Conservation (phyloP, 2,113 vertebrate species). For the Phyllostomus hastatus region DNA sequence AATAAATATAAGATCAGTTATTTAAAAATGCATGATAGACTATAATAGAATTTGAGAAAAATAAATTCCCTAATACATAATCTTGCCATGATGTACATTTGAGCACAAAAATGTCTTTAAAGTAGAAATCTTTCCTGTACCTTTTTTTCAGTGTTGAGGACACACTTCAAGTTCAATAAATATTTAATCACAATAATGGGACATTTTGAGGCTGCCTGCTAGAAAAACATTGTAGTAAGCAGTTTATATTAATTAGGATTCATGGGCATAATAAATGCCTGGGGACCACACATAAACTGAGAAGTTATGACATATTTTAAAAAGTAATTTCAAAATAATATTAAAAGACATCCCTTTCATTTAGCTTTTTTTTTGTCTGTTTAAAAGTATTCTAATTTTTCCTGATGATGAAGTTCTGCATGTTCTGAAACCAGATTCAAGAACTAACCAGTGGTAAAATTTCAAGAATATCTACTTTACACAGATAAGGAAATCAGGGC, state of each 20-base stretch:
- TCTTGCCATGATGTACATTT: not conserved
- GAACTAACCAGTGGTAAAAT: not conserved
- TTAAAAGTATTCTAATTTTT: not conserved
- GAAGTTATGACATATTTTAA: slow-evolving; percentile 49
- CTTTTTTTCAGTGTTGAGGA: slow-evolving; percentile 31
- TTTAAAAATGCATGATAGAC: not conserved
- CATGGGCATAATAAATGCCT: slow-evolving; percentile 18
- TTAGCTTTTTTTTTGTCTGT: not conserved
- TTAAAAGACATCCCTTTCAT: not conserved
- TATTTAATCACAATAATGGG: slow-evolving; percentile 71
- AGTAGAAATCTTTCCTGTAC: not conserved
- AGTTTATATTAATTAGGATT: slow-evolving; percentile 67
- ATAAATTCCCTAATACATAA: not conserved
- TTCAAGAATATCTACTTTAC: not conserved
- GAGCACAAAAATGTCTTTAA: slow-evolving; percentile 32
- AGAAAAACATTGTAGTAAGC: slow-evolving; percentile 61
- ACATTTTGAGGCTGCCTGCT: slow-evolving; percentile 57
- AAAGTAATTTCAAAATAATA: slow-evolving; percentile 59
- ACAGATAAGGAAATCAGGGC: not conserved
- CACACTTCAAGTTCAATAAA: slow-evolving; percentile 67
- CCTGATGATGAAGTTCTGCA: not conserved
- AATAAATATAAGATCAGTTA: not conserved
- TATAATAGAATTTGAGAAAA: not conserved
- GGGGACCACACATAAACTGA: slow-evolving; percentile 5
- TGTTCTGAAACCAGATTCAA: not conserved